These are phyloP conservation scores for Tipula confusa DNA, from an alignment of 2,888 invertebrate species.

Conservation along the genomic window DNA sequence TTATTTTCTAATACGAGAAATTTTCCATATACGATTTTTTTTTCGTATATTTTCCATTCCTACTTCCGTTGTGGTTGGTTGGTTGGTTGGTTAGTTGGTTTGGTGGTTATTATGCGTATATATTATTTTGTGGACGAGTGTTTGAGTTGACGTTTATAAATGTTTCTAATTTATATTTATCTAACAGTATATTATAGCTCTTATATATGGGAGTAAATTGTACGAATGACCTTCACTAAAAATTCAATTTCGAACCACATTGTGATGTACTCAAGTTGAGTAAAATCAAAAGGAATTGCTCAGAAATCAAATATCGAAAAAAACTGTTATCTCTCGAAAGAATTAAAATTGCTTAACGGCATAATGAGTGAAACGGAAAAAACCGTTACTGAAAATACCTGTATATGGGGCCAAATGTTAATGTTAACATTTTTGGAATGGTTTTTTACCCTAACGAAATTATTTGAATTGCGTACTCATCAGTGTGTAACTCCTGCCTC, in stretches of 20 bases:
- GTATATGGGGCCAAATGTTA: not conserved
- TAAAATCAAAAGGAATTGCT: too few relatives aligned
- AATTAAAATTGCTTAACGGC: not conserved
- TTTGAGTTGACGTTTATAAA: not conserved
- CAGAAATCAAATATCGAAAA: not conserved
- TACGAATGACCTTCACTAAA: not conserved
- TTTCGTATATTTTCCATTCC: not conserved
- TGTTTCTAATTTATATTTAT: not conserved
- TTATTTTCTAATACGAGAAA: not conserved
- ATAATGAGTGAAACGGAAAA: not conserved
- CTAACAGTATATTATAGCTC: not conserved
- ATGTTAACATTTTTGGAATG: too few relatives aligned
- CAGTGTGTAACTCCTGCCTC: not conserved
- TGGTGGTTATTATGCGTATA: not conserved
- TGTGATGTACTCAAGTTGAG: too few relatives aligned
- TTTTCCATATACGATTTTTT: conserved; percentile 3
- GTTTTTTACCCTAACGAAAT: too few relatives aligned
- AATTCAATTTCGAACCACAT: not conserved
- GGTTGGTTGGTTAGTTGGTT: not conserved
- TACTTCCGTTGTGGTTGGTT: not conserved
- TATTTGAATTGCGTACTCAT: too few relatives aligned
- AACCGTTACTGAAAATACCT: too few relatives aligned
- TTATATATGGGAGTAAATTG: not conserved
- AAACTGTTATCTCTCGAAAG: not conserved
- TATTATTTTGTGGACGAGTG: not conserved